These are phyloP conservation scores for Dissostichus mawsoni DNA, from an alignment of 2,113 vertebrate genomes.

Conservation along the genomic window DNA sequence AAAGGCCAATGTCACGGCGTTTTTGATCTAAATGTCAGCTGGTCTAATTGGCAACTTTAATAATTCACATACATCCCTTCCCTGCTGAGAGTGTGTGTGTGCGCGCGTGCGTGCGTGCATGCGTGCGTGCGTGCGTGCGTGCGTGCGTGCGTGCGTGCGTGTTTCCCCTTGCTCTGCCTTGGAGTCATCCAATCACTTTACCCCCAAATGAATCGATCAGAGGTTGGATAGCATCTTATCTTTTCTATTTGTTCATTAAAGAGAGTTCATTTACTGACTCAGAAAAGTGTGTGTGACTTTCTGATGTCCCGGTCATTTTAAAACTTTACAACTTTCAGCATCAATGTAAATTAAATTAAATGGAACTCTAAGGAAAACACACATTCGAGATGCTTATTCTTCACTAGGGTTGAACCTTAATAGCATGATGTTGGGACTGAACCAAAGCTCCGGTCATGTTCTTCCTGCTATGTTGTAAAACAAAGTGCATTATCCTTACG, in stretches of 20 bases:
- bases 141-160: background rate
- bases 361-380: background rate
- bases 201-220: constrained; percentile 4
- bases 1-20: constrained; percentile 75
- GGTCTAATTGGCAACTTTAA: constrained; percentile 82
- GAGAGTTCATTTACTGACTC: background rate
- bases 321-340: background rate
- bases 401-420: no score
- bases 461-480: no score
- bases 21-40: constrained; percentile 83
- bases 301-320: background rate
- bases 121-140: constrained; percentile 34
- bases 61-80: constrained; percentile 75
- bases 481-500: background rate
- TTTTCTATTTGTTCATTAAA: constrained; percentile 14
- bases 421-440: background rate
- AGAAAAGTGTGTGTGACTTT: background rate
- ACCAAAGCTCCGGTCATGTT: background rate
- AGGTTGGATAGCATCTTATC: constrained; percentile 4
- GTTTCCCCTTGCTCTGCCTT: background rate
- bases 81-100: constrained; percentile 33
- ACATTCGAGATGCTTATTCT: no score
- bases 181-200: constrained; percentile 11
- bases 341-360: background rate
- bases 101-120: background rate